A percentile compares a stretch with the other conserved stretches of the same genome.
phyloP scores from a whole-genome alignment of 1,140 invertebrate genomes.

The Bombus pascuorum region DNA sequence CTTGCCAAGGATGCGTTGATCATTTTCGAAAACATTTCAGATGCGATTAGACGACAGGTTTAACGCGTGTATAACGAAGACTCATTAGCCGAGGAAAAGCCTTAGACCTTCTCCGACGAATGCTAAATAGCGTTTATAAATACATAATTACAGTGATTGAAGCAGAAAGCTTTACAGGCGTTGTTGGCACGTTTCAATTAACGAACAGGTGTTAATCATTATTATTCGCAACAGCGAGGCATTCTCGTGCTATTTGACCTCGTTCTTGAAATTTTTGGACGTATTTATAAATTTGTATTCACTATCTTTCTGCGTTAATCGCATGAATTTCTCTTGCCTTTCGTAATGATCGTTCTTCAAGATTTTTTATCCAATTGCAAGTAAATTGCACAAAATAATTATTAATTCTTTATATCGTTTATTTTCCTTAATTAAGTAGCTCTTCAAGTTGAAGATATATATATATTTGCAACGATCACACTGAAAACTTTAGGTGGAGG shows the following conservation, averaged over 20 bases:
- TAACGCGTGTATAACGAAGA: not conserved
- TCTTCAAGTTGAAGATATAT: no score
- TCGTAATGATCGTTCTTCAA: no score
- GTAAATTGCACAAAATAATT: no score
- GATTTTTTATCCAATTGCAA: no score
- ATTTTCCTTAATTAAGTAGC: no score
- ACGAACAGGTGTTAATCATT: constrained; percentile 17
- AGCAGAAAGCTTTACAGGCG: constrained; percentile 1
- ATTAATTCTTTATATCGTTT: no score
- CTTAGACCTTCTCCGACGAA: constrained; percentile 8
- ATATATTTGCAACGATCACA: no score
- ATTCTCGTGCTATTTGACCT: not conserved
- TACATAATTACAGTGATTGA: constrained; percentile 21
- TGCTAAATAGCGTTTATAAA: constrained; percentile 8
- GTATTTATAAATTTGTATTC: not conserved
- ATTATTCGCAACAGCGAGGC: not conserved
- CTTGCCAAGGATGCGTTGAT: not conserved
- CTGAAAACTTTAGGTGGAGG: no score
- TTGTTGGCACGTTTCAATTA: constrained; percentile 13
- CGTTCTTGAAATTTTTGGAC: not conserved
- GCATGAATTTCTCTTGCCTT: not conserved
- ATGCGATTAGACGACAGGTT: not conserved
- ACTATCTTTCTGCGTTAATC: not conserved
- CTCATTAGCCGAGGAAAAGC: not conserved
- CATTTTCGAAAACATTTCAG: not conserved